These are phyloP conservation scores for Lepus townsendii DNA, from an alignment of 2,797 vertebrate genomes.

Conservation along the genomic window DNA sequence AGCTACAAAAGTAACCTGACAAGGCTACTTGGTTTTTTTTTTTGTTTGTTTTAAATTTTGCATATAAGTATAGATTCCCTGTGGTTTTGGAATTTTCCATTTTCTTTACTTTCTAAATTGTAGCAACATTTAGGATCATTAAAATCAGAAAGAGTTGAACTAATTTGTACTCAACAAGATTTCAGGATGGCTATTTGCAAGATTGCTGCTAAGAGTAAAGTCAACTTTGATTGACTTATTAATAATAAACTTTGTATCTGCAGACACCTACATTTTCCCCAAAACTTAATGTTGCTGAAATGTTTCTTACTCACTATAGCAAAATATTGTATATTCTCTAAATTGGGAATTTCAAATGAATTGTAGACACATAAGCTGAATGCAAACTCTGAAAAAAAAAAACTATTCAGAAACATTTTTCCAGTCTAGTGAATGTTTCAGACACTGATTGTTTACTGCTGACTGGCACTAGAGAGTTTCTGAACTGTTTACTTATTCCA, in stretches of 20 bases:
- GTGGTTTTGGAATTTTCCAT: background rate
- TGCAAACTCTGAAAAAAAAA: background rate
- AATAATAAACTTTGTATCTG: background rate
- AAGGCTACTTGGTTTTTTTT: background rate
- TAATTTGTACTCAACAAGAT: conserved; percentile 21
- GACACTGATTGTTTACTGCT: conserved; percentile 47
- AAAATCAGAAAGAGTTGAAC: background rate
- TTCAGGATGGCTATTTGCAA: background rate
- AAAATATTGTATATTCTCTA: background rate
- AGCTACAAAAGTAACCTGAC: background rate
- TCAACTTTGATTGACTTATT: background rate
- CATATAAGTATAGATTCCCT: background rate
- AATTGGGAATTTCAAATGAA: conserved; percentile 1
- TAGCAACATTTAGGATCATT: background rate
- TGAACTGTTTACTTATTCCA: conserved; percentile 62
- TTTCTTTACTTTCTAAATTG: background rate
- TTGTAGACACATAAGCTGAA: background rate
- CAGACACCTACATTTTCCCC: background rate
- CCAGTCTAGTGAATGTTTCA: conserved; percentile 37
- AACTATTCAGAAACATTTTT: conserved; percentile 38
- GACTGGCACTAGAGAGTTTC: conserved; percentile 30
- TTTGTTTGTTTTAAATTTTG: conserved; percentile 14
- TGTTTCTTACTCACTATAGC: background rate
- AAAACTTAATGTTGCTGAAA: background rate
- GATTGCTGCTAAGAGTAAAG: background rate